These are phyloP conservation scores for Tetropium fuscum DNA, from an alignment of 2,888 invertebrate genomes.

Conservation along the genomic window DNA sequence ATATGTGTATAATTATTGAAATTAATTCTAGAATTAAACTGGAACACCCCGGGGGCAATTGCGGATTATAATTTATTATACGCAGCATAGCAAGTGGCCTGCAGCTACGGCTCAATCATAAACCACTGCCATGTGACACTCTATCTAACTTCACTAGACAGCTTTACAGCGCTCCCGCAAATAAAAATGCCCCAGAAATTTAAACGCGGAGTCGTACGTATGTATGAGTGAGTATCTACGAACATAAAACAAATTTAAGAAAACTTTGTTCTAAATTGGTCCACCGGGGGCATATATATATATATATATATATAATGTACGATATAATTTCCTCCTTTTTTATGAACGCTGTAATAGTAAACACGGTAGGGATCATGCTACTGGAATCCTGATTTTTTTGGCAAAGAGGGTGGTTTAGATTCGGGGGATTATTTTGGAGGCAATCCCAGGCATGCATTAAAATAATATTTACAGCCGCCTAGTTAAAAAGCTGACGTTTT, in stretches of 20 bases:
- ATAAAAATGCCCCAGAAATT: slow-evolving; percentile 30
- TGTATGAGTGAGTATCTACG: slow-evolving; percentile 41
- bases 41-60: not conserved
- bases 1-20: slow-evolving; percentile 19
- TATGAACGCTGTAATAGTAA: slow-evolving; percentile 42
- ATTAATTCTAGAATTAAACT: slow-evolving; percentile 18
- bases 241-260: slow-evolving; percentile 48
- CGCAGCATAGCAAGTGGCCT: slow-evolving; percentile 15
- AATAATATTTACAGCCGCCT: no score
- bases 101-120: slow-evolving; percentile 34
- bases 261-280: slow-evolving; percentile 43
- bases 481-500: no score
- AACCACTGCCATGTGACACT: slow-evolving; percentile 44
- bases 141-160: slow-evolving; percentile 47
- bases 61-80: slow-evolving; percentile 13
- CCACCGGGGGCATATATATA: slow-evolving; percentile 37
- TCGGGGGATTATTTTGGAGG: no score
- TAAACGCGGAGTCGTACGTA: slow-evolving; percentile 33
- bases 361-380: slow-evolving; percentile 14
- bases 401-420: not conserved
- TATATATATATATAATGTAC: slow-evolving; percentile 40
- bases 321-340: slow-evolving; percentile 41
- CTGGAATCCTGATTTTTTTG: slow-evolving; percentile 6
- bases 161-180: slow-evolving; percentile 46
- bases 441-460: no score